Evolutionary conservation across 2,888 invertebrate species (phyloP), one percentile per base, ranked within the genome.

Genomic region (Epirrhoe alternata): DNA sequence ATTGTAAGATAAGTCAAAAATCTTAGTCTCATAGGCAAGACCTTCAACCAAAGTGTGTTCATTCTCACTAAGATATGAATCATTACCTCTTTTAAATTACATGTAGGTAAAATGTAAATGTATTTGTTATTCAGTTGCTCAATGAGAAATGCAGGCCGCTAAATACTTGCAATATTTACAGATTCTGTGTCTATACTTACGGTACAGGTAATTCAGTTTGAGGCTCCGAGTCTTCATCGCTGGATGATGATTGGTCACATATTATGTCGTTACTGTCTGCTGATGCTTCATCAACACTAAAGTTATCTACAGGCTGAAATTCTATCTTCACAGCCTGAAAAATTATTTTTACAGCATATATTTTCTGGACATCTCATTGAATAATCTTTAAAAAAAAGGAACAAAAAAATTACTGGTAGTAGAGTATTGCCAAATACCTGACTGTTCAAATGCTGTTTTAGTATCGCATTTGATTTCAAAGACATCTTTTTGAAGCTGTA

Each of bases 401-500:
- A n/a, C n/a, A n/a, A n/a, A n/a, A n/a, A n/a, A n/a, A n/a, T n/a
- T n/a, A n/a, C n/a, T n/a, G n/a, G n/a, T n/a, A n/a, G n/a, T n/a
- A n/a, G n/a, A n/a, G n/a, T n/a, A 3, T 12, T 12, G 12, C 12
- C 2, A 42, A 12, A 73, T 75, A 84, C 86, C 82, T 86, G 71
- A 76, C 77, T 49, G 38, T 59, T 70, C 79, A 74, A 66, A 81
- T 91, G 89, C 64, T 90, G 87, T 72, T 86, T 87, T 57, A 94
- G 75, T 75, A 92, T 84, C n/a, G 77, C 77, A 81, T 93, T 87
- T 0, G 93, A 92, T 52, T 87, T 83, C 12, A 90, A 78, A 51
- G 89, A 89, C 53, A 88, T 83, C 83, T 93, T 91, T 77, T 93
- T 94, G 73, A 94, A 93, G 68, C 84, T 86, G 77, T 91, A 93